Evolutionary conservation across 2,888 invertebrate species (phyloP).

Genomic region (Leucophenga maculata): DNA sequence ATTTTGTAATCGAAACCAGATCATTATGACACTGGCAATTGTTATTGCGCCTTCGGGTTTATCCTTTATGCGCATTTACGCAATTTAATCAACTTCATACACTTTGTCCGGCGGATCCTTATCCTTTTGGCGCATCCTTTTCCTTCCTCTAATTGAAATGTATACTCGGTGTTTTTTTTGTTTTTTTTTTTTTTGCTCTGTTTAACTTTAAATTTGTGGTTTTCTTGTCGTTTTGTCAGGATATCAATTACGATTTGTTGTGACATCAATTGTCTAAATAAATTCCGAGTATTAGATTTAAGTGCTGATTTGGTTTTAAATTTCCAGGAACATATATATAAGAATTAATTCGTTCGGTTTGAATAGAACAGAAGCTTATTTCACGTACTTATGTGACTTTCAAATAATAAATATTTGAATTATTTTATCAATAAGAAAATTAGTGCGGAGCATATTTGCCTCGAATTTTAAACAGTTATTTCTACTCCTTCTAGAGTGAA

Average conservation of each 20-base stretch:
- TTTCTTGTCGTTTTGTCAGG: background rate
- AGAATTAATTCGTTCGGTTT: too few relatives aligned
- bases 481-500: too few relatives aligned
- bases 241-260: constrained; percentile 61
- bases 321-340: too few relatives aligned
- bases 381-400: too few relatives aligned
- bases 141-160: background rate
- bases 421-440: too few relatives aligned
- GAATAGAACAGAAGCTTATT: too few relatives aligned
- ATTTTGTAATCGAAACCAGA: constrained; percentile 65
- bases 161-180: background rate
- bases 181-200: background rate
- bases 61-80: constrained; percentile 7
- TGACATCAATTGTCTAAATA: constrained; percentile 65
- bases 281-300: background rate
- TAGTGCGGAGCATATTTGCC: too few relatives aligned
- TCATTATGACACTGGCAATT: constrained; percentile 64
- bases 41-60: background rate
- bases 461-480: too few relatives aligned
- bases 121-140: background rate
- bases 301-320: background rate
- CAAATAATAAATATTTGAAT: too few relatives aligned
- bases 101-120: constrained; percentile 1
- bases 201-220: too few relatives aligned
- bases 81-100: constrained; percentile 20